Percentiles rank a stretch among this genome's conserved stretches.
phyloP scores from a whole-genome alignment of 2,888 invertebrate genomes.

The Arrhopalites spinosus region DNA sequence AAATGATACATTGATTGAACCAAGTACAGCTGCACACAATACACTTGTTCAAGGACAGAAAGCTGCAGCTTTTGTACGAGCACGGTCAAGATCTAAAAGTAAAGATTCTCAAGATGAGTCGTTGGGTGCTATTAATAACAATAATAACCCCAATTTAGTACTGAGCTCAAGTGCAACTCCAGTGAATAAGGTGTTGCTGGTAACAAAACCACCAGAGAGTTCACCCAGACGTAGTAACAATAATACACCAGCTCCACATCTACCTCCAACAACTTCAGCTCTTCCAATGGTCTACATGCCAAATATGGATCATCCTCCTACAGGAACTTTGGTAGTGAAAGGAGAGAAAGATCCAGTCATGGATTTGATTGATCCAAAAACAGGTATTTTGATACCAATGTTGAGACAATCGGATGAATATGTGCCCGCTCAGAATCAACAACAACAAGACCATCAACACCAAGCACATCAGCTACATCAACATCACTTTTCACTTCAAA shows the following conservation, averaged over 20 bases:
- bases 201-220: constrained; percentile 20
- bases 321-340: neutral
- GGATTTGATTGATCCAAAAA: constrained; percentile 73
- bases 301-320: neutral
- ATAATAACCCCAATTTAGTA: too few species aligned
- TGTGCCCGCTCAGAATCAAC: constrained; percentile 62
- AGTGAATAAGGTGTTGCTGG: constrained; percentile 10
- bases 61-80: neutral
- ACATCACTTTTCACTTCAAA: constrained; percentile 28
- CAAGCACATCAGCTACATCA: constrained; percentile 3
- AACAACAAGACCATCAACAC: constrained; percentile 7
- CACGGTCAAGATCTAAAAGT: constrained; percentile 49
- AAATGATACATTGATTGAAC: constrained; percentile 7
- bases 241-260: constrained; percentile 20
- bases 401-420: constrained; percentile 74
- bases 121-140: neutral
- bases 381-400: constrained; percentile 73
- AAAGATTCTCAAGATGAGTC: constrained; percentile 47
- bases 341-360: constrained; percentile 37
- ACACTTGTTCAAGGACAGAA: neutral
- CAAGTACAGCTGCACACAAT: neutral
- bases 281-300: constrained; percentile 8
- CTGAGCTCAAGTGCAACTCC: constrained; percentile 5
- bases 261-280: neutral
- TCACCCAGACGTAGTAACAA: constrained; percentile 13